A percentile compares a stretch with the other conserved stretches of the same genome.
Evolutionary conservation across 2,113 vertebrate genomes (phyloP).

Genomic region (Colinus virginianus): DNA sequence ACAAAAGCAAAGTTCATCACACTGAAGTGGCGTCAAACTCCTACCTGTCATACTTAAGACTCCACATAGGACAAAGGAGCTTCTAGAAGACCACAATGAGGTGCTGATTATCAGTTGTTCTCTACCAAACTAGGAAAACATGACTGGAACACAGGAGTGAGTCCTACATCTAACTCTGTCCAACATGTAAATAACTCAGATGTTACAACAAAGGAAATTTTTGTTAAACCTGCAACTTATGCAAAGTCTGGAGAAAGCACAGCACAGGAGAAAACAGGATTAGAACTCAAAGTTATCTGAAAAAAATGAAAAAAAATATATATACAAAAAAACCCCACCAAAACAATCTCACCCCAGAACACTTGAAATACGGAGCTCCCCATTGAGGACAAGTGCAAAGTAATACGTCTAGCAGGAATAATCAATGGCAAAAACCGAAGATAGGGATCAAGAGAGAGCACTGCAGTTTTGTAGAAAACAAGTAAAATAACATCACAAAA

Average conservation of each 20-base stretch:
- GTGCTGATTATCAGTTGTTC: not conserved
- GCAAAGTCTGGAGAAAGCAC: not conserved
- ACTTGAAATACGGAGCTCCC: not conserved
- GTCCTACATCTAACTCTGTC: not conserved
- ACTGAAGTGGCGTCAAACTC: not conserved
- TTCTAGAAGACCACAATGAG: not conserved
- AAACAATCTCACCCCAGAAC: no score
- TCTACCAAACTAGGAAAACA: not conserved
- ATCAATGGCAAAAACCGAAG: not conserved
- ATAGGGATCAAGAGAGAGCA: not conserved
- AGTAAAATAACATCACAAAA: not conserved
- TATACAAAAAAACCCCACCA: not conserved
- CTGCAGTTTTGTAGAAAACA: not conserved
- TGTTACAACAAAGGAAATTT: not conserved
- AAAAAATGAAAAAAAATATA: not conserved
- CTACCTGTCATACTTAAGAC: not conserved
- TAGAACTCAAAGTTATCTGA: not conserved
- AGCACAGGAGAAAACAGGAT: not conserved
- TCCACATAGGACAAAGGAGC: not conserved
- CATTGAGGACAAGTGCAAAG: not conserved
- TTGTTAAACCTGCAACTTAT: not conserved
- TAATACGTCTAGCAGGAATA: not conserved
- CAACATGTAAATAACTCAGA: not conserved
- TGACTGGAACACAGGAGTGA: accelerated
- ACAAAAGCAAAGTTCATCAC: not conserved